A percentile compares a stretch with the other conserved stretches of the same genome.
Evolutionary conservation across 2,888 invertebrate genomes (phyloP).

Genomic region (Drosophila tripunctata): DNA sequence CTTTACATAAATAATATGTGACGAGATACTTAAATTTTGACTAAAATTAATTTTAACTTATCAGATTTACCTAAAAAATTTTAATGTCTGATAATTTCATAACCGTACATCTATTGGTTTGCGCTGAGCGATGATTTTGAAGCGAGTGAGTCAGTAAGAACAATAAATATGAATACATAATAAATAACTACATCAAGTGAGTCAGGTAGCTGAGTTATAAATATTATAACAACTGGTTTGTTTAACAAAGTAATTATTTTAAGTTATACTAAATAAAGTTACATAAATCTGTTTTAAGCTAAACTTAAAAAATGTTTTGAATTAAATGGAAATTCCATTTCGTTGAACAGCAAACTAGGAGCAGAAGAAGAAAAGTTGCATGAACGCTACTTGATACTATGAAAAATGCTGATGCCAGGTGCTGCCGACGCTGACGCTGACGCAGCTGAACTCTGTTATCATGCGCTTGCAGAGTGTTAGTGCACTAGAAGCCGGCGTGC

Average conservation of each 20-base stretch:
- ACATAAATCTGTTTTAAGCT: constrained; percentile 5
- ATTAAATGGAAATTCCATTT: not conserved
- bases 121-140: no score
- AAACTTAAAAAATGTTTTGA: not conserved
- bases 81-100: no score
- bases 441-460: constrained; percentile 34
- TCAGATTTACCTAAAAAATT: no score
- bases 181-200: constrained; percentile 30
- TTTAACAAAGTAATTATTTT: constrained; percentile 31
- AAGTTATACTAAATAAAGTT: constrained; percentile 29
- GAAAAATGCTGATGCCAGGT: constrained; percentile 11
- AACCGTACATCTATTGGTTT: no score
- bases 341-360: not conserved
- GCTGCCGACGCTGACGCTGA: constrained; percentile 21
- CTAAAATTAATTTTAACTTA: no score
- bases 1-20: no score
- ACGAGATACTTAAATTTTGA: no score
- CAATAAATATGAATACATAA: constrained; percentile 15
- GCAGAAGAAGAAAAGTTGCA: constrained; percentile 15
- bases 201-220: constrained; percentile 21
- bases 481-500: constrained; percentile 48
- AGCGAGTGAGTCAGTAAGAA: no score
- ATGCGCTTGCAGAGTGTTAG: constrained; percentile 30
- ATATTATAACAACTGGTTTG: constrained; percentile 40
- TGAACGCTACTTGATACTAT: not conserved